Base-by-base conservation (phyloP, 2,113 vertebrate genomes). In the Sinocyclocheilus grahami region DNA sequence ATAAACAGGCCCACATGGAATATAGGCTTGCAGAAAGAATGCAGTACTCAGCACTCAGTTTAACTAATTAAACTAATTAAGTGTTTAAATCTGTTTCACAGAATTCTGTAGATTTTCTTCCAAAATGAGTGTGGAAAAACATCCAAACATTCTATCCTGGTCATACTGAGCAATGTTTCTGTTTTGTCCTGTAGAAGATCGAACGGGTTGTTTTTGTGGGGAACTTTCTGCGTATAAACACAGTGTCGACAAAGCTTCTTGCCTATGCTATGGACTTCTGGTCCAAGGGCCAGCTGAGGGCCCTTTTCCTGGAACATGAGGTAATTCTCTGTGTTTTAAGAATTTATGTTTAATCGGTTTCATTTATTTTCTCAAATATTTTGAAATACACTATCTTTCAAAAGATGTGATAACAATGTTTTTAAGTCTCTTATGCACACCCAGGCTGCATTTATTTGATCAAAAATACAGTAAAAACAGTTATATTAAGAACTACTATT, bases 251-350 rank as follows among this genome's bases (percentile, higher is more conserved):
- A 91, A 99, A 99, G 90, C 95, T 99, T 86, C 94, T 99, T 80
- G 97, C 98, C 5, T 98, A 99, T 85, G 98, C 98, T 86, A 98
- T 99, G 98, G 97, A 99, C 95, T 99, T 97, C 92, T 99, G 98
- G 98, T 99, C 98, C 33, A 98, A 97, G 90, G 98, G 98, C 87
- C 98, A 99, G 76, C 94, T 99, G 5, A 95, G 97, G 93, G 98
- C 98, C 87, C 95, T 99, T n/a, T 99, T 99, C 94, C 92, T 99
- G 89, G 98, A 99, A 91, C 98, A 99, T n/a, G 98, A 99, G 97
- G 98, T 99, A 94, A 90, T 55, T 58, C 16, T 58, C 13, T 30
- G 14, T 20, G 22, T 53, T 12, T 63, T 20, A 14, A 11, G 3
- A 39, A 39, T 60, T 10, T 9, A 42, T 8, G 9, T 39, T 39